These are phyloP conservation scores for Teinopalpus imperialis DNA, from an alignment of 2,888 invertebrate genomes.

Conservation along the genomic window DNA sequence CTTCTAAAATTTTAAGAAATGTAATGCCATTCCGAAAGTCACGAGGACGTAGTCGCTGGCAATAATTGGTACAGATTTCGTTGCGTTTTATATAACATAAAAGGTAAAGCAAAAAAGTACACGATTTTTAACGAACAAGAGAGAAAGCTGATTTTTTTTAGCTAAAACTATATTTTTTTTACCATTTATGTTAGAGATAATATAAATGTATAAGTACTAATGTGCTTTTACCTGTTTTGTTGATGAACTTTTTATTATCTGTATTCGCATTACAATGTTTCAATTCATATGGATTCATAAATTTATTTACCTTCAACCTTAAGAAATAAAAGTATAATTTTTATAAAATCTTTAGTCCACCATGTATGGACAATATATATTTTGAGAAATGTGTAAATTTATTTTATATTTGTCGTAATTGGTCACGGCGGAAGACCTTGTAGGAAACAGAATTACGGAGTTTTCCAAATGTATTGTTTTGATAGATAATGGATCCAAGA, in stretches of 20 bases:
- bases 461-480: slow-evolving; percentile 77
- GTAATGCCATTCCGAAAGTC: too few species aligned
- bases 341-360: slow-evolving; percentile 45
- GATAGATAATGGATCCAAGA: slow-evolving; percentile 82
- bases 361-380: slow-evolving; percentile 42
- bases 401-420: slow-evolving; percentile 50
- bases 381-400: slow-evolving; percentile 51
- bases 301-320: slow-evolving; percentile 58
- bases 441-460: slow-evolving; percentile 58
- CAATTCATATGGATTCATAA: slow-evolving; percentile 37
- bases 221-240: slow-evolving; percentile 6
- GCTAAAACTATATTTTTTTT: too few species aligned
- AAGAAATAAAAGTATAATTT: slow-evolving; percentile 47
- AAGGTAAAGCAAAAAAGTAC: too few species aligned
- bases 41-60: too few species aligned
- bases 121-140: too few species aligned
- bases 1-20: too few species aligned
- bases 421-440: slow-evolving; percentile 65
- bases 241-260: slow-evolving; percentile 23
- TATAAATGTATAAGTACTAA: too few species aligned
- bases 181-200: too few species aligned
- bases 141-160: too few species aligned
- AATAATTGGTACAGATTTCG: too few species aligned
- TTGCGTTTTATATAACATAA: too few species aligned
- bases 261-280: slow-evolving; percentile 33